A percentile compares a stretch with the other conserved stretches of the same genome.
Evolutionary conservation across 1,140 invertebrate genomes (phyloP).

Genomic region (Apis cerana): DNA sequence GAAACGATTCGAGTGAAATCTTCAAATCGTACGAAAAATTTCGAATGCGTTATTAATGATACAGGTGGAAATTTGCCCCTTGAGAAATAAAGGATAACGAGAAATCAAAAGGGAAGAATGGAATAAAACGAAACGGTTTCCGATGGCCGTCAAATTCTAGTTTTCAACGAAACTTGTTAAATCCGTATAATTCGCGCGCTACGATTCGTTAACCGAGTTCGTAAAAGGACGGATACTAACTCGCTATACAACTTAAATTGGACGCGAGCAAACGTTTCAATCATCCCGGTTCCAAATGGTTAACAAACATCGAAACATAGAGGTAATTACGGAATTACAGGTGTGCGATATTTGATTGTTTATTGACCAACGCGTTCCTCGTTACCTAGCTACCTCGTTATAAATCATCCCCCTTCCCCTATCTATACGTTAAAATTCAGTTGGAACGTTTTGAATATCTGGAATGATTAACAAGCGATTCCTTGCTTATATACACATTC

Average conservation of each 20-base stretch:
- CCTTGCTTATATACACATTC: too few relatives aligned
- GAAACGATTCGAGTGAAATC: too few relatives aligned
- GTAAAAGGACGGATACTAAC: background rate
- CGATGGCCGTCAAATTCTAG: background rate
- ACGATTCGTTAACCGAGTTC: background rate
- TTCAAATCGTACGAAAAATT: too few relatives aligned
- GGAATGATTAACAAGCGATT: background rate
- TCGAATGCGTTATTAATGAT: too few relatives aligned
- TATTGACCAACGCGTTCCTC: conserved; percentile 5
- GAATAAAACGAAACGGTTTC: too few relatives aligned
- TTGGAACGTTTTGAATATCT: background rate
- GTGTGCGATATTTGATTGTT: conserved; percentile 11
- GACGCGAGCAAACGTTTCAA: background rate
- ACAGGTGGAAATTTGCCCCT: too few relatives aligned
- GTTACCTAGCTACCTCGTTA: conserved; percentile 2
- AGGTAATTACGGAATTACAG: background rate
- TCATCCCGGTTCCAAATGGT: background rate
- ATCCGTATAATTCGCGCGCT: background rate
- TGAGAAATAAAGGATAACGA: too few relatives aligned
- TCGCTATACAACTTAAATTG: background rate
- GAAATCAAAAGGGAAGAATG: too few relatives aligned
- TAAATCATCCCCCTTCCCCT: background rate
- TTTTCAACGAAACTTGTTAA: background rate
- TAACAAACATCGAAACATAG: conserved; percentile 1
- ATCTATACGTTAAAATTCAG: background rate